Base-by-base conservation (phyloP, 2,888 invertebrate species). In the Pachymerium ferrugineum region DNA sequence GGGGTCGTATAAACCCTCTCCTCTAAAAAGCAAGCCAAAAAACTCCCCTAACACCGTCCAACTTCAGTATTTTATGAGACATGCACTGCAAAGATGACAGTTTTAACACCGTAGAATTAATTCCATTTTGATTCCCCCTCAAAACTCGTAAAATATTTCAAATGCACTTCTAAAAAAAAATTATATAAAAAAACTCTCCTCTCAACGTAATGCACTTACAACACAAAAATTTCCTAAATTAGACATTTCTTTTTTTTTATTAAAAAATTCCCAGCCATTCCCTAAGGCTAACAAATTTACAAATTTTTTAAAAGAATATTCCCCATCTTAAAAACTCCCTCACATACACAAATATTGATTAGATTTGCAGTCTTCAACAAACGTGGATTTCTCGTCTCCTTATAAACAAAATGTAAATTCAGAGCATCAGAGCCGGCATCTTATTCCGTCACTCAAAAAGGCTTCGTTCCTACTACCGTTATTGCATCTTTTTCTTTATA, bases 371-470 rank as follows among this genome's bases (percentile, higher is more conserved):
- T n/a, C n/a, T n/a, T n/a, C n/a, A n/a, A n/a, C n/a, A n/a, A n/a
- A n/a, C n/a, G n/a, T n/a, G n/a, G n/a, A n/a, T n/a, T n/a, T n/a
- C 38, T 10, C 8, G 38, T 16, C 38, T 33, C 33, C 33, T 38
- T 38, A 62, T 62, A 62, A 62, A 62, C 28, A 62, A 25, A 28
- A 62, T 28, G 62, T 62, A 62, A 62, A 62, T 25, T 38, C 62
- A 10, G 62, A 62, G 47, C 47, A 62, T 25, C 62, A 62, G 62
- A 12, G 16, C 6, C 22, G 14, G 6, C 62, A 28, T 28, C 62
- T 62, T 62, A 62, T 62, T 28, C 62, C 62, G 62, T 62, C 62
- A 62, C 62, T 62, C 62, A 62, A 62, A 62, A 62, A n/a, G n/a
- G n/a, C n/a, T n/a, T n/a, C n/a, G n/a, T n/a, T n/a, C n/a, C n/a